Conservation (phyloP, 2,888 invertebrate genomes). For the Caenorhabditis sp. region DNA sequence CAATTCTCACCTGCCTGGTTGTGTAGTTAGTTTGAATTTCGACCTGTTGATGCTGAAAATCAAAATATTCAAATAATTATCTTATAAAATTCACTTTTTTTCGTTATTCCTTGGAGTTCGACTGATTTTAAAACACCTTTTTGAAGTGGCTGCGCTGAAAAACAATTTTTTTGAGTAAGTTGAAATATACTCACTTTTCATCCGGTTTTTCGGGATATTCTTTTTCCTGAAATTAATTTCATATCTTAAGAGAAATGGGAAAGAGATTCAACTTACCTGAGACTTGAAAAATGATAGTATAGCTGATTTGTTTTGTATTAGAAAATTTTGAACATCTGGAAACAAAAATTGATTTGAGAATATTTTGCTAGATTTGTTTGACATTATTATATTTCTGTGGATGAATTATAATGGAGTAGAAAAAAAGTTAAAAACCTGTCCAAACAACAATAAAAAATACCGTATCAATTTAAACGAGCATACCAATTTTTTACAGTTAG, state of each 20-base stretch:
- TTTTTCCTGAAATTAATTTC: neutral
- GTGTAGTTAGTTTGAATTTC: neutral
- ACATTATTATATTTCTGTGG: no score
- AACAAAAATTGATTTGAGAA: neutral
- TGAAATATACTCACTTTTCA: no score
- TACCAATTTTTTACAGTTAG: no score
- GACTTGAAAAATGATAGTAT: conserved; percentile 6
- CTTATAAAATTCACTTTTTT: no score
- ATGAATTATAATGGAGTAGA: no score
- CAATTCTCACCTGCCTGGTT: neutral
- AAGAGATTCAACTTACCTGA: conserved; percentile 4
- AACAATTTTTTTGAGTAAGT: neutral
- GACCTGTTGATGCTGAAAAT: neutral
- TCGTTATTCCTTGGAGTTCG: no score
- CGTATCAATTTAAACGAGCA: no score
- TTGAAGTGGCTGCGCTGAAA: neutral
- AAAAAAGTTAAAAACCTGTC: no score
- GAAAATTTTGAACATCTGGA: conserved; percentile 8
- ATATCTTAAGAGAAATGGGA: neutral
- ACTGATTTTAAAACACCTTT: no score
- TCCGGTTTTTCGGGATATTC: neutral
- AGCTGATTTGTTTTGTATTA: conserved; percentile 2
- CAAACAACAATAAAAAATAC: no score
- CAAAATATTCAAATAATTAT: no score
- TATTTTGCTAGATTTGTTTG: no score